These are phyloP conservation scores for Gopherus evgoodei DNA, from an alignment of 2,113 vertebrate species.

Conservation along the genomic window DNA sequence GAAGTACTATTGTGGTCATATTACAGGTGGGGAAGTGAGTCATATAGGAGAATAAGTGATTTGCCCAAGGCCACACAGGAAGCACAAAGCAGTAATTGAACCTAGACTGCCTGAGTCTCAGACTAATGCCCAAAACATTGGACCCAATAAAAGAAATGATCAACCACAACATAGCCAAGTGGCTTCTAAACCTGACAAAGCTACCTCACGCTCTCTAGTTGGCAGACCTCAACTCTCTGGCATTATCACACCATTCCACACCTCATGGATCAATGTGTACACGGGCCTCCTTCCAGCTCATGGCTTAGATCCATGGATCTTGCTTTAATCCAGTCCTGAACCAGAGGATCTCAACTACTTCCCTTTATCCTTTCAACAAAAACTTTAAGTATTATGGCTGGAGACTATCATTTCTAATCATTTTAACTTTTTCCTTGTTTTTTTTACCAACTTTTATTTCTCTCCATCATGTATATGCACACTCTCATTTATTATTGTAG, in stretches of 20 bases:
- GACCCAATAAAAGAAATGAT: not conserved
- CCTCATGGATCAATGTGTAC: not conserved
- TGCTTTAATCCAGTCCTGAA: not conserved
- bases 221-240: not conserved
- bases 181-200: not conserved
- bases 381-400: accelerated
- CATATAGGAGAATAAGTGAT: not conserved
- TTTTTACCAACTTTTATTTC: not conserved
- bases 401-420: not conserved
- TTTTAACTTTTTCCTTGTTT: not conserved
- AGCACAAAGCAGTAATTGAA: not conserved
- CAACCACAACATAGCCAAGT: not conserved
- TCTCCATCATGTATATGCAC: not conserved
- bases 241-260: not conserved
- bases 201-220: not conserved
- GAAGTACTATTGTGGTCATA: not conserved
- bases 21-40: not conserved
- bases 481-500: not conserved
- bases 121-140: not conserved
- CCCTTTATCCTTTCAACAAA: not conserved
- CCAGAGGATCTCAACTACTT: not conserved
- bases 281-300: not conserved
- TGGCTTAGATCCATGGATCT: not conserved
- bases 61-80: not conserved
- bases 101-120: not conserved